A percentile compares a stretch with the other conserved stretches of the same genome.
phyloP scores from a whole-genome alignment of 2,888 invertebrate genomes.

The Philaethria dido region DNA sequence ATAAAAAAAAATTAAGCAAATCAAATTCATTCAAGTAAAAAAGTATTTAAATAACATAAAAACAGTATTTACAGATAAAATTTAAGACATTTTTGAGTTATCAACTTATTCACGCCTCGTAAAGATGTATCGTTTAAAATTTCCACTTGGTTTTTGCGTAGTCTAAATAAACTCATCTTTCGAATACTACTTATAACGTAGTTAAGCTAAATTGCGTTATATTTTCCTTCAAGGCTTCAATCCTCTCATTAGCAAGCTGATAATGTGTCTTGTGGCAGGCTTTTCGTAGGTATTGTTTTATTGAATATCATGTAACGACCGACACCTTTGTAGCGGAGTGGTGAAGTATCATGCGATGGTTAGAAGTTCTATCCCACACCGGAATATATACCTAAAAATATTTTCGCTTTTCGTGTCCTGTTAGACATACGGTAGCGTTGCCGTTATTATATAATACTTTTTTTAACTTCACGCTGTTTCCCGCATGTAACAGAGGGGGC shows the following conservation, averaged over 20 bases:
- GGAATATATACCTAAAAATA: background rate
- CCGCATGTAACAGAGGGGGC: no score
- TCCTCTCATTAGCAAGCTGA: conserved; percentile 8
- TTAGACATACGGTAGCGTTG: no score
- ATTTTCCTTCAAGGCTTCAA: conserved; percentile 24
- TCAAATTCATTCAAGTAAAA: no score
- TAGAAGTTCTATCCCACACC: background rate
- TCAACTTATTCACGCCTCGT: no score
- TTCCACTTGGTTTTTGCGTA: background rate
- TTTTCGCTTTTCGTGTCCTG: no score
- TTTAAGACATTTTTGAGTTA: no score
- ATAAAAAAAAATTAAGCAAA: no score
- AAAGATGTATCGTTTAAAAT: background rate
- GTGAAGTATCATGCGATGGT: background rate
- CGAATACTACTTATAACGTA: background rate
- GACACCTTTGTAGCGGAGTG: background rate
- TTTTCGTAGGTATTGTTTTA: conserved; percentile 3
- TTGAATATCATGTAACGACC: background rate
- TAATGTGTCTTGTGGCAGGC: conserved; percentile 7
- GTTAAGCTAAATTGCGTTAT: conserved; percentile 18
- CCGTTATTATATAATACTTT: no score
- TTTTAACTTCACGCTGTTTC: no score
- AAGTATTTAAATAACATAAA: no score
- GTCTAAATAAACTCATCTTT: background rate
- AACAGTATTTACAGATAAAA: no score